A percentile compares a stretch with the other conserved stretches of the same genome.
Conservation (phyloP, 2,113 vertebrate genomes). For the Atherinomorus stipes region DNA sequence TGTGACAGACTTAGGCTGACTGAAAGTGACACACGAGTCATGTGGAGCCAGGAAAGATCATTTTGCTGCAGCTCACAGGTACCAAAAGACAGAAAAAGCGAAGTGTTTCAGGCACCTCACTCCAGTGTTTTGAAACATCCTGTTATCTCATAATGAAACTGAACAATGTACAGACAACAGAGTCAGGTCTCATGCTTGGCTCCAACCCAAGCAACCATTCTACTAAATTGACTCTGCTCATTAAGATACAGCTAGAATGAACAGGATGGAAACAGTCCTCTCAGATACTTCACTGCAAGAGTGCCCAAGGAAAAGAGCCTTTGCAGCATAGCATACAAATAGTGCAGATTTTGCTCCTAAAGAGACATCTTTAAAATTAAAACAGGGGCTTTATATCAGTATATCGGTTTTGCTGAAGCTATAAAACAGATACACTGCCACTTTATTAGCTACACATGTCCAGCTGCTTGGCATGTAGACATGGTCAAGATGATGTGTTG, state of each 20-base stretch:
- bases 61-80: not conserved
- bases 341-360: not conserved
- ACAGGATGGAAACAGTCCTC: constrained; percentile 8
- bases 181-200: constrained; percentile 10
- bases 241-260: constrained; percentile 24
- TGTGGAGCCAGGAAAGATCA: not conserved
- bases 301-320: constrained; percentile 5
- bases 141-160: constrained; percentile 63
- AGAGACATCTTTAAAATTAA: not conserved
- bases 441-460: too few species aligned
- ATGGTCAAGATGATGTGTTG: too few species aligned
- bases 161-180: constrained; percentile 6
- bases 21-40: constrained; percentile 20
- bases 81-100: constrained; percentile 3
- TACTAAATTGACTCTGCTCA: constrained; percentile 38
- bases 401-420: constrained; percentile 10
- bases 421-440: too few species aligned
- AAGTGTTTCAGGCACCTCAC: constrained; percentile 21
- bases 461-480: too few species aligned
- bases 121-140: constrained; percentile 72
- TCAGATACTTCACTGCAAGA: not conserved
- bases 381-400: constrained; percentile 11
- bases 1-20: not conserved
- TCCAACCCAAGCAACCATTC: constrained; percentile 26
- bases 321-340: constrained; percentile 1